Evolutionary conservation across 2,888 invertebrate species (phyloP).

Genomic region (Gymnoscelis rufifasciata): DNA sequence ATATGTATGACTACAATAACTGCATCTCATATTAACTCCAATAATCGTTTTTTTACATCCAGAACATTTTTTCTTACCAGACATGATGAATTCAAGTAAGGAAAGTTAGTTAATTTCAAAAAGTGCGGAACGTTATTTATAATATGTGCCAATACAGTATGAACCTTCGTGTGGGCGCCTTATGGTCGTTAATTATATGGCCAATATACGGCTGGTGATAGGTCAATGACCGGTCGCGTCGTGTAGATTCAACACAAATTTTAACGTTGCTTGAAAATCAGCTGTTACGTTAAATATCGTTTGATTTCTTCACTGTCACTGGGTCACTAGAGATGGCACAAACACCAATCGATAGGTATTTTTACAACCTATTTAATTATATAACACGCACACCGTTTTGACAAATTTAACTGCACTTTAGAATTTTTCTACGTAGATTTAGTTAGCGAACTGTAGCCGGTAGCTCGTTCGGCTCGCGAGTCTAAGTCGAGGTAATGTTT

Average conservation of each 20-base stretch:
- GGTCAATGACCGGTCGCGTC: too few species aligned
- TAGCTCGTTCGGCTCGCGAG: neutral
- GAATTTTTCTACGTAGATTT: neutral
- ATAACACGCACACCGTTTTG: neutral
- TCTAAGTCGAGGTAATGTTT: too few species aligned
- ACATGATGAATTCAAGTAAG: neutral
- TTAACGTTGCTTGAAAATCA: too few species aligned
- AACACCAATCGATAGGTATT: neutral
- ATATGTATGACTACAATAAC: neutral
- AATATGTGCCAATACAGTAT: too few species aligned
- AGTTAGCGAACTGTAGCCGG: neutral
- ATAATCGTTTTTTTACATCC: neutral
- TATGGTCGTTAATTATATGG: too few species aligned
- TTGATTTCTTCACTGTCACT: neutral
- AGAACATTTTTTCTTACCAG: neutral
- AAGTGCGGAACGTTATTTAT: neutral
- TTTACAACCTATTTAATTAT: neutral
- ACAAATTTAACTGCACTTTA: neutral
- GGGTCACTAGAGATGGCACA: neutral
- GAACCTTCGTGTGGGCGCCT: too few species aligned
- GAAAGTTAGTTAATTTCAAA: neutral
- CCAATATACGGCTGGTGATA: too few species aligned
- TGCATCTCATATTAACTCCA: neutral
- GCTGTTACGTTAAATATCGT: neutral
- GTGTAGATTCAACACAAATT: too few species aligned